Evolutionary conservation across 2,888 invertebrate species (phyloP), one percentile per base, ranked within the genome.

Genomic region (Apamea monoglypha): DNA sequence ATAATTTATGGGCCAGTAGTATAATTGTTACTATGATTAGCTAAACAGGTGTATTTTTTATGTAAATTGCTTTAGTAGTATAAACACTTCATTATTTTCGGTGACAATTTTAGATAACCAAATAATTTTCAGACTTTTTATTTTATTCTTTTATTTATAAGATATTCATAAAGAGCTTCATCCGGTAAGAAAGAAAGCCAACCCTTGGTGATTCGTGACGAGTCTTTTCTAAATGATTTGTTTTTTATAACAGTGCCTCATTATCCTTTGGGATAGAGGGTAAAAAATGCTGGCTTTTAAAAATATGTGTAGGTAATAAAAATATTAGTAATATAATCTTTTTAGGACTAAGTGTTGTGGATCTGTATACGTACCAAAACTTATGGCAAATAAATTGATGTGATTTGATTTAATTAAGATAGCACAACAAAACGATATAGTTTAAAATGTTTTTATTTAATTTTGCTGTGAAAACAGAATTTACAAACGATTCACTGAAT

Each of bases 1-100:
- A 40, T 47, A 70, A 75, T 80, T 83, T 80, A 83, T 66, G n/a
- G 21, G 10, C 61, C 44, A 83, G 68, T 69, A 69, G 0, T 66
- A 21, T 83, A 74, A 80, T 70, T 75, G 72, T 59, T 75, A 59
- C 63, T 73, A 40, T 69, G 21, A 76, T 83, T 69, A 74, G 6
- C 2, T 73, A 59, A 74, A 80, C 68, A 74, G 32, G 50, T 74
- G 73, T 78, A 59, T 40, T 53, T 73, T 72, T 59, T 63, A 40
- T 67, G 5, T 16, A 29, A 21, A 21, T 66, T 36, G 16, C 25
- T 47, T 4, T 6, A 21, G 21, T 14, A 36, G 10, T 44, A 36
- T 12, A 1, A 44, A n/a, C 18, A 68, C 21, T 63, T 74, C 16
- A 36, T 36, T 1, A n/a, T 56, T 8, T 56, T 47, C 14, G 47